A percentile compares a stretch with the other conserved stretches of the same genome.
Conservation (phyloP, 1,140 invertebrate species). For the Bacillus rossius region DNA sequence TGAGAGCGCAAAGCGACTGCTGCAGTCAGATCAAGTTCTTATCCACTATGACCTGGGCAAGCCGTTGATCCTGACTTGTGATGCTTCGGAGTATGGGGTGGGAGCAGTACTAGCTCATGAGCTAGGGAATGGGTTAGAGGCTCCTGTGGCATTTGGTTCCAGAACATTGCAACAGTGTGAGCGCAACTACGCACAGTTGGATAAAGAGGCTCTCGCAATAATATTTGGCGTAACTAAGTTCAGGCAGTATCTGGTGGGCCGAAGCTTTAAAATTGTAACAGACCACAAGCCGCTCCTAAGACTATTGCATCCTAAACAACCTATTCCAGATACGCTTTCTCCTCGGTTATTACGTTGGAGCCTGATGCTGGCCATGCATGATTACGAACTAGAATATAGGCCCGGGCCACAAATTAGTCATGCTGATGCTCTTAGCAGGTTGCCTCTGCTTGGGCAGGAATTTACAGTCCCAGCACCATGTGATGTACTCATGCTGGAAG, state of each 20-base stretch:
- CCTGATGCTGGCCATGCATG: conserved; percentile 32
- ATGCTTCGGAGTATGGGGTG: conserved; percentile 38
- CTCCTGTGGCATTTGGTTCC: conserved; percentile 43
- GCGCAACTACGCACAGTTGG: conserved; percentile 45
- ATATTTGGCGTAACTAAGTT: conserved; percentile 49
- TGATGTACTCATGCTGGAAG: conserved; percentile 15
- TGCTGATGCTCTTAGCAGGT: conserved; percentile 32
- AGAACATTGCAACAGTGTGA: conserved; percentile 39
- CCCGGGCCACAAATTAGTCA: conserved; percentile 22
- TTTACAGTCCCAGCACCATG: conserved; percentile 1
- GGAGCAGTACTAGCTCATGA: conserved; percentile 24
- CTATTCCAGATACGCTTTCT: conserved; percentile 31
- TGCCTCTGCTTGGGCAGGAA: conserved; percentile 19
- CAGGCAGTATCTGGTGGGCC: conserved; percentile 46
- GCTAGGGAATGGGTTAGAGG: conserved; percentile 30
- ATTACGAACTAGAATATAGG: conserved; percentile 35
- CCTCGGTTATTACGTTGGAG: conserved; percentile 35
- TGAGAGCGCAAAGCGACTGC: conserved; percentile 28
- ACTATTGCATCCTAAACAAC: conserved; percentile 39
- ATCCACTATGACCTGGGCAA: conserved; percentile 36
- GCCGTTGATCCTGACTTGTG: conserved; percentile 40
- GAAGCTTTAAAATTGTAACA: conserved; percentile 42
- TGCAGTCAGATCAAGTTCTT: conserved; percentile 31
- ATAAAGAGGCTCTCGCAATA: conserved; percentile 49
- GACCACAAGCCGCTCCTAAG: conserved; percentile 46